Base-by-base conservation (phyloP, 1,140 invertebrate species). In the Matsumurasca onukii region DNA sequence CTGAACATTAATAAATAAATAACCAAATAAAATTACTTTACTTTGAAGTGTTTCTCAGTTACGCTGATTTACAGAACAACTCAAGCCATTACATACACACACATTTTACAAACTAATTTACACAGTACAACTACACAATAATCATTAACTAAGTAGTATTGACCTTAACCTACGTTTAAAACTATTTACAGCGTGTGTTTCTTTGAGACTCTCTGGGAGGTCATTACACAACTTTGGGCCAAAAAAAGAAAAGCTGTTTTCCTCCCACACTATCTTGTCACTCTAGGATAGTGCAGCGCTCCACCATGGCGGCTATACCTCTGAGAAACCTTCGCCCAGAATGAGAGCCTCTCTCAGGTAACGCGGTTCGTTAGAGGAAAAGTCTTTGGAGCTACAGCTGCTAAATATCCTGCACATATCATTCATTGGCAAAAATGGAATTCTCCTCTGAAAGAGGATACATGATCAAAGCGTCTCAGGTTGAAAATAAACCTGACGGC, bases 241-340 rank as follows among this genome's bases (percentile, higher is more conserved):
- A 39, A 52, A 52, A 52, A 12, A 52, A 5, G 13, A 52, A 52
- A 52, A 52, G 22, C 49, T 24, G 9, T n/a, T 45, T 52, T 52
- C 12, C 9, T 52, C 49, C 34, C 34, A 5, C 5, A 39, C 17
- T 39, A 39, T 39, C 5, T 9, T 39, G 5, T 39, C 34, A 39
- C 34, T 39, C 22, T n/a, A 52, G 49, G 22, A 52, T 15, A 52
- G 12, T 52, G 22, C 12, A 52, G 22, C 20, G 3, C 22, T 22
- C 49, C 20, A 52, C 49, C 49, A 52, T 24, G 49, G 49, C 9
- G 49, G n/a, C n/a, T n/a, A n/a, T n/a, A n/a, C n/a, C n/a, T n/a
- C n/a, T n/a, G n/a, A n/a, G n/a, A n/a, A n/a, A n/a, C n/a, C n/a
- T n/a, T n/a, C n/a, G n/a, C n/a, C n/a, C n/a, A n/a, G n/a, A n/a